Evolutionary conservation across 1,140 invertebrate species (phyloP).

Genomic region (Trinorchestia longiramus): DNA sequence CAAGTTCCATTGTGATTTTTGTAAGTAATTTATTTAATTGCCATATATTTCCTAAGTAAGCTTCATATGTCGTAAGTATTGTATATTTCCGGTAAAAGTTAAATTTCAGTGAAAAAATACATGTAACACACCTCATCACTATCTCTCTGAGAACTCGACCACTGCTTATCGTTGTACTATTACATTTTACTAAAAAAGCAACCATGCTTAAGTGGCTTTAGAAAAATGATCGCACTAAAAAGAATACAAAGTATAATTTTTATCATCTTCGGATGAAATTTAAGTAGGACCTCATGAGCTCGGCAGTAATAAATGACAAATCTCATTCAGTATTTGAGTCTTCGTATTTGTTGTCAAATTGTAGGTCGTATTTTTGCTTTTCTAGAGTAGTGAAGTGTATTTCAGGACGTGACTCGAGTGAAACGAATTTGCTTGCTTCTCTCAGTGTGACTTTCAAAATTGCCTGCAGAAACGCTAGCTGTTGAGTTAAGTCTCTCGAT

Average conservation of each 20-base stretch:
- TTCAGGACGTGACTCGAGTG: neutral
- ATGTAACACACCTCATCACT: neutral
- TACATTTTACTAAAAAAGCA: neutral
- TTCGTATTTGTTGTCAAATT: neutral
- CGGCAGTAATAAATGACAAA: neutral
- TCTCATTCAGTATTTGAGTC: neutral
- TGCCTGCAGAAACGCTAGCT: neutral
- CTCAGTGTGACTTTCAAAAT: neutral
- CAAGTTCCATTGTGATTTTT: conserved; percentile 12
- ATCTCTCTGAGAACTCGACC: neutral
- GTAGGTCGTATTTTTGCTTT: neutral
- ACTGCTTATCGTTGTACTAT: neutral
- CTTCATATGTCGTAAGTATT: conserved; percentile 19
- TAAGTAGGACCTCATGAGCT: neutral
- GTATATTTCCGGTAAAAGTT: neutral
- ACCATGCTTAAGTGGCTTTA: neutral
- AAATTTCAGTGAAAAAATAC: neutral
- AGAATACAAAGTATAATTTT: neutral
- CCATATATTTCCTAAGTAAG: conserved; percentile 33
- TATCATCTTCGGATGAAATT: neutral
- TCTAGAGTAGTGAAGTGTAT: too few relatives aligned
- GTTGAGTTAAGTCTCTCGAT: neutral
- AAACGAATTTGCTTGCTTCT: neutral
- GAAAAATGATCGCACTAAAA: neutral
- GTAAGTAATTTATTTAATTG: conserved; percentile 49